Evolutionary conservation across 2,888 invertebrate species (phyloP).

Genomic region (Stenichneumon culpator): DNA sequence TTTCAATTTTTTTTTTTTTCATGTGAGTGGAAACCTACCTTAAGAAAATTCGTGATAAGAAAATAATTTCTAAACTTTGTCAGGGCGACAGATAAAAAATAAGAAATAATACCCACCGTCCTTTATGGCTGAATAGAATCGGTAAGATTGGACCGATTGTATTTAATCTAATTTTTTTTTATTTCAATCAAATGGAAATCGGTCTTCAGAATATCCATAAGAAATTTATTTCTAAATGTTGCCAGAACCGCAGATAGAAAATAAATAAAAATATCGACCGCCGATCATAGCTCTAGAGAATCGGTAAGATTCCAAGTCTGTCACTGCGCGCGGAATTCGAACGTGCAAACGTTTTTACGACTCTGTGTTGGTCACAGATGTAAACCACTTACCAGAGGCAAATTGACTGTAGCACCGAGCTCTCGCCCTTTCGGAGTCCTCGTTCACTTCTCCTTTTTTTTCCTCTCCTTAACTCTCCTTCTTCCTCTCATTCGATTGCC

Average conservation of each 20-base stretch:
- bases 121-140: too few relatives aligned
- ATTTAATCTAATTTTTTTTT: too few relatives aligned
- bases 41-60: too few relatives aligned
- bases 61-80: too few relatives aligned
- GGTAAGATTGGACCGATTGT: too few relatives aligned
- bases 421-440: conserved; percentile 13
- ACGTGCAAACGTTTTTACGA: conserved; percentile 77
- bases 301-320: conserved; percentile 29
- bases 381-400: conserved; percentile 80
- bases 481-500: conserved; percentile 75
- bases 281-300: neutral
- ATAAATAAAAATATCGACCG: neutral
- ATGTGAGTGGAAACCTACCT: too few relatives aligned
- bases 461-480: conserved; percentile 45
- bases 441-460: conserved; percentile 1
- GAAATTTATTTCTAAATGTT: too few relatives aligned
- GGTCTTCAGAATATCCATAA: too few relatives aligned
- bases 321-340: conserved; percentile 37
- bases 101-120: too few relatives aligned
- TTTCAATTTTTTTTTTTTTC: too few relatives aligned
- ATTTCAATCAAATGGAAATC: too few relatives aligned
- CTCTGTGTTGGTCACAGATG: conserved; percentile 72
- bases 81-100: too few relatives aligned
- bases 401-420: conserved; percentile 76
- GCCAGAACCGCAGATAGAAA: neutral